Conservation (phyloP, 2,888 invertebrate species). For the Drosophila stalkeri region DNA sequence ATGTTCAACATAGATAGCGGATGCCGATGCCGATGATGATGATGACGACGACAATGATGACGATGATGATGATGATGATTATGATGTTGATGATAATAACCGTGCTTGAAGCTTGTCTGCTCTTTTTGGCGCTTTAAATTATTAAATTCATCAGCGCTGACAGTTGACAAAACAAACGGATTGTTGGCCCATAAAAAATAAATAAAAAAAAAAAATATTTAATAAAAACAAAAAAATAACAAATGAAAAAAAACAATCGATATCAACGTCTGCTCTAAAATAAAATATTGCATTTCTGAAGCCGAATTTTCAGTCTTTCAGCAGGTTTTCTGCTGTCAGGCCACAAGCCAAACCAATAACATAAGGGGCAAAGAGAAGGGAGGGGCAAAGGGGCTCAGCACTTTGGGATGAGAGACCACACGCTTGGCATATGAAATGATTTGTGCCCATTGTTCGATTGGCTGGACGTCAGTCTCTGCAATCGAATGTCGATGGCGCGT, state of each 20-base stretch:
- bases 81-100: slow-evolving; percentile 13
- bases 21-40: slow-evolving; percentile 22
- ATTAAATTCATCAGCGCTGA: slow-evolving; percentile 73
- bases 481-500: slow-evolving; percentile 65
- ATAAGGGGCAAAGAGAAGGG: too few relatives aligned
- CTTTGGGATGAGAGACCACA: slow-evolving; percentile 57
- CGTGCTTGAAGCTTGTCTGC: slow-evolving; percentile 27
- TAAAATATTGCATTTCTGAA: slow-evolving; percentile 68
- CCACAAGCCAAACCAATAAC: slow-evolving; percentile 24
- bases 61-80: slow-evolving; percentile 22
- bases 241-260: slow-evolving; percentile 18
- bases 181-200: slow-evolving; percentile 22
- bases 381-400: not conserved
- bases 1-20: slow-evolving; percentile 64
- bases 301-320: slow-evolving; percentile 31
- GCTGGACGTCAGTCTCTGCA: slow-evolving; percentile 22
- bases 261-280: slow-evolving; percentile 68
- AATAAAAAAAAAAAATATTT: not conserved
- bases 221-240: not conserved
- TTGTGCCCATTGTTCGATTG: slow-evolving; percentile 77
- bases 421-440: slow-evolving; percentile 79
- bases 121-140: slow-evolving; percentile 62
- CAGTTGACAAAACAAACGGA: slow-evolving; percentile 75
- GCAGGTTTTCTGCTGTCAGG: slow-evolving; percentile 21
- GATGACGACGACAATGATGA: slow-evolving; percentile 27